Evolutionary conservation across 2,113 vertebrate species (phyloP).

Genomic region (Eira barbara): DNA sequence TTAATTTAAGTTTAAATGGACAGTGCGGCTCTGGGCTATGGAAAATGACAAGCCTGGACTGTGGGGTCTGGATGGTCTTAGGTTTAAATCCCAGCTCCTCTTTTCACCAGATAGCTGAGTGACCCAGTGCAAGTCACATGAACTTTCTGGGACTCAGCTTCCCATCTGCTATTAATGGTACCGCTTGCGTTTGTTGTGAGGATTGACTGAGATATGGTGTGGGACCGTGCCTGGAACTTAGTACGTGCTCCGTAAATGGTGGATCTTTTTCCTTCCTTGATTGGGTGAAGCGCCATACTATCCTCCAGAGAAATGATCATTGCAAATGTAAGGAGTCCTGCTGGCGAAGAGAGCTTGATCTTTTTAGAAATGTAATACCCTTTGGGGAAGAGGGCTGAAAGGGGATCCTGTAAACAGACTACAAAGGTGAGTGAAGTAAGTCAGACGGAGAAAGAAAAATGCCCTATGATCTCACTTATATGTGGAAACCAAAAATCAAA

Average conservation of each 20-base stretch:
- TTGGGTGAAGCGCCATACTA: not conserved
- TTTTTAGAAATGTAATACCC: slow-evolving; percentile 25
- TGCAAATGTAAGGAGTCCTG: not conserved
- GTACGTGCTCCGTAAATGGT: not conserved
- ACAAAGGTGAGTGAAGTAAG: not conserved
- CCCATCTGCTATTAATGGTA: not conserved
- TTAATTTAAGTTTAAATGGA: not conserved
- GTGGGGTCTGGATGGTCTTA: not conserved
- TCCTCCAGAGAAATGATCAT: not conserved
- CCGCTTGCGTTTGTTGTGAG: not conserved
- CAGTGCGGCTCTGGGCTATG: not conserved
- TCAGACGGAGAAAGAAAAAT: not conserved
- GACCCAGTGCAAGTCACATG: not conserved
- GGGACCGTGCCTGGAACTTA: not conserved
- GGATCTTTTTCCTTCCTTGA: not conserved
- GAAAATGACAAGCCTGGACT: not conserved
- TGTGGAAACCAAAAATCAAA: not conserved
- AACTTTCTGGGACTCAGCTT: not conserved
- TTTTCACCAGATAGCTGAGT: not conserved
- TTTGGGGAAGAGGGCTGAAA: not conserved
- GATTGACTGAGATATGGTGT: not conserved
- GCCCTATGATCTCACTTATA: not conserved
- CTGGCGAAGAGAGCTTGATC: not conserved
- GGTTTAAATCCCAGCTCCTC: not conserved
- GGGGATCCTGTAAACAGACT: not conserved